phyloP scores from a whole-genome alignment of 2,888 invertebrate species.

The Drosophila meridiana region DNA sequence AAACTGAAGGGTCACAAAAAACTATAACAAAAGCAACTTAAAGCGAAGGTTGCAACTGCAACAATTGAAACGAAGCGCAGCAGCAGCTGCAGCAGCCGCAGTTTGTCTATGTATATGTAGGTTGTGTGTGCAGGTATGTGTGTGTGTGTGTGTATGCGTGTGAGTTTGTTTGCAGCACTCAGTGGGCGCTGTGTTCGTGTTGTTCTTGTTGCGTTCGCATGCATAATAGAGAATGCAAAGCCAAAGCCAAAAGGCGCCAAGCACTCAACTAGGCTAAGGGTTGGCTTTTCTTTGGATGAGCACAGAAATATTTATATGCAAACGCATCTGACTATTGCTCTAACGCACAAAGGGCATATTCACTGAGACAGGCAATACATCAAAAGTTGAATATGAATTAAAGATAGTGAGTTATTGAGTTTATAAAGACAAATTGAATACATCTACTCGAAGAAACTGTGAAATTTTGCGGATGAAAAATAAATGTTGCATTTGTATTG shows the following conservation, averaged over 20 bases:
- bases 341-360: conserved; percentile 5
- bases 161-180: background rate
- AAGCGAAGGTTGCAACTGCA: conserved; percentile 45
- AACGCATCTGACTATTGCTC: conserved; percentile 9
- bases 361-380: background rate
- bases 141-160: conserved; percentile 3
- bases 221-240: conserved; percentile 58
- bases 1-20: conserved; percentile 30
- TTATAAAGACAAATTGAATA: too few relatives aligned
- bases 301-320: conserved; percentile 27
- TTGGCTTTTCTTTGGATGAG: conserved; percentile 28
- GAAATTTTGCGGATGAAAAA: too few relatives aligned
- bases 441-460: too few relatives aligned
- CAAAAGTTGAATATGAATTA: background rate
- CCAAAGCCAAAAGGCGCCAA: conserved; percentile 52
- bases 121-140: background rate
- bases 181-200: conserved; percentile 16
- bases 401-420: background rate
- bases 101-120: background rate
- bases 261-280: conserved; percentile 36
- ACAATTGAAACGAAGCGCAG: conserved; percentile 68
- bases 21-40: conserved; percentile 16
- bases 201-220: conserved; percentile 38
- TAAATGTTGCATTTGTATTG: too few relatives aligned
- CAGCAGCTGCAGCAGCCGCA: conserved; percentile 26